Evolutionary conservation across 2,113 vertebrate genomes (phyloP).

Genomic region (Bungarus multicinctus): DNA sequence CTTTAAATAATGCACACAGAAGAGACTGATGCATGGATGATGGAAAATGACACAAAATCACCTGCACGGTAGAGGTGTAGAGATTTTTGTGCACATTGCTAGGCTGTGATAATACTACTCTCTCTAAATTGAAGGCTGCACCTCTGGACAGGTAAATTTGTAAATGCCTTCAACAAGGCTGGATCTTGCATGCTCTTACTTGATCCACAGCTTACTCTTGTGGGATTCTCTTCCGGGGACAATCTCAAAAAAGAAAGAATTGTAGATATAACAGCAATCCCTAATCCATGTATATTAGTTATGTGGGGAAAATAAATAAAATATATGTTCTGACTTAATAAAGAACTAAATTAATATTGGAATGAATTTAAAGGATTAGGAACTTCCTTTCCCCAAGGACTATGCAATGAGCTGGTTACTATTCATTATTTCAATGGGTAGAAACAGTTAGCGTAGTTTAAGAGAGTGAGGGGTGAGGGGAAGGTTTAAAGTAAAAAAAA

Average conservation of each 20-base stretch:
- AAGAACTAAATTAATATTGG: background rate
- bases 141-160: background rate
- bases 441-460: background rate
- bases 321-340: background rate
- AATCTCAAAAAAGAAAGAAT: background rate
- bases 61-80: background rate
- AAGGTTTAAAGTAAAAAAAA: background rate
- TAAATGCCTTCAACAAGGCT: background rate
- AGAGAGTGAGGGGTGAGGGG: background rate
- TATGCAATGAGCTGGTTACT: background rate
- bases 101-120: background rate
- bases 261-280: background rate
- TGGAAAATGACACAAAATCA: background rate
- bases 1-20: slow-evolving; percentile 6
- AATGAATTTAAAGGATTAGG: background rate
- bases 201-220: background rate
- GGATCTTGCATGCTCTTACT: background rate
- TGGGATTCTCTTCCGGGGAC: background rate
- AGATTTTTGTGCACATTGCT: background rate
- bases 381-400: background rate
- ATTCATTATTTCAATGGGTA: background rate
- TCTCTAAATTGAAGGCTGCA: background rate
- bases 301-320: background rate
- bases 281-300: background rate
- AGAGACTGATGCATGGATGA: background rate